Conservation (phyloP, 2,888 invertebrate genomes). For the Macropis europaea region DNA sequence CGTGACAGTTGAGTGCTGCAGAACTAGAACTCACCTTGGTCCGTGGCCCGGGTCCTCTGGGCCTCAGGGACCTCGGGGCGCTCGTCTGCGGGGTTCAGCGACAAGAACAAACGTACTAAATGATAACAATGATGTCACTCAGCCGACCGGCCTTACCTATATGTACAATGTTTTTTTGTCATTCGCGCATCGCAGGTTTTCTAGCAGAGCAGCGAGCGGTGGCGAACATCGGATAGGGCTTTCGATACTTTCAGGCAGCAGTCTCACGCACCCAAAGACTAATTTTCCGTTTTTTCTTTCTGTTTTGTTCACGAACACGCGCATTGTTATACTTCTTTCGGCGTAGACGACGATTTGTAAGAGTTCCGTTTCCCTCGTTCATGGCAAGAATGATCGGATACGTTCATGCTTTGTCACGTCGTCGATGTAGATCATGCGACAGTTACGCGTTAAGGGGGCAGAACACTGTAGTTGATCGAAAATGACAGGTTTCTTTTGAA, state of each 20-base stretch:
- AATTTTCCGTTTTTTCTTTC: neutral
- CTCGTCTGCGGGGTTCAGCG: slow-evolving; percentile 87
- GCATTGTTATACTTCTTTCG: no score
- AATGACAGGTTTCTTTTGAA: no score
- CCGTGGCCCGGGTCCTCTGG: slow-evolving; percentile 80
- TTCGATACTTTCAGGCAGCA: slow-evolving; percentile 21
- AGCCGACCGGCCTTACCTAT: slow-evolving; percentile 70
- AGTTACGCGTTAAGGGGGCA: no score
- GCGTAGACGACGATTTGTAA: no score
- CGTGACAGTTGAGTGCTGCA: slow-evolving; percentile 33
- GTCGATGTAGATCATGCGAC: no score
- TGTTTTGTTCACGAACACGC: neutral
- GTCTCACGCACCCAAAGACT: slow-evolving; percentile 10
- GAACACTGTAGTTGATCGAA: no score
- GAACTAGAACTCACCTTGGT: slow-evolving; percentile 78
- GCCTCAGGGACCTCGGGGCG: slow-evolving; percentile 73
- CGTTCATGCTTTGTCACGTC: no score
- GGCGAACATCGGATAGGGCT: slow-evolving; percentile 38
- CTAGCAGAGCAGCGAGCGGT: slow-evolving; percentile 58
- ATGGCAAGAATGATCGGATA: no score
- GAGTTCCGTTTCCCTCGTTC: no score
- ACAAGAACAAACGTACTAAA: slow-evolving; percentile 87
- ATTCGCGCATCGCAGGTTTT: slow-evolving; percentile 63
- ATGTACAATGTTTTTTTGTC: slow-evolving; percentile 65
- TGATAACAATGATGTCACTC: slow-evolving; percentile 79